Evolutionary conservation across 2,113 vertebrate genomes (phyloP).

Genomic region (Gavialis gangeticus): DNA sequence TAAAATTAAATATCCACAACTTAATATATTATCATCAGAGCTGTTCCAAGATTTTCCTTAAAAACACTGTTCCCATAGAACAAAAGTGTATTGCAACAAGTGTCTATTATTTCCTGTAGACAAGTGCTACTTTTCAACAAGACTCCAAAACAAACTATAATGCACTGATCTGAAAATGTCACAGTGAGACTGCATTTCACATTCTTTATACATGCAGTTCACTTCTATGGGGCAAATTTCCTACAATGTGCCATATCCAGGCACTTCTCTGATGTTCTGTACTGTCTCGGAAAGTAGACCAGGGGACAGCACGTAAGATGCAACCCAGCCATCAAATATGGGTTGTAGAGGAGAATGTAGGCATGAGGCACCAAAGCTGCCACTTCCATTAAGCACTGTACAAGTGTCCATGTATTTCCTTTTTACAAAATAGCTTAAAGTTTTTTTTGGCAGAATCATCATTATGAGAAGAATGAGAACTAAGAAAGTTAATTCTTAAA

Average conservation of each 20-base stretch:
- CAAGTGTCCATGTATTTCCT: background rate
- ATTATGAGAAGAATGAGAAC: background rate
- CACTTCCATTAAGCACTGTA: background rate
- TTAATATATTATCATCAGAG: accelerated
- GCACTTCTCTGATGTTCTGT: accelerated
- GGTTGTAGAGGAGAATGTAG: background rate
- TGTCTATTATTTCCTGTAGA: background rate
- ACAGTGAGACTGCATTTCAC: background rate
- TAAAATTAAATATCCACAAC: background rate
- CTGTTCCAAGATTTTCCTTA: background rate
- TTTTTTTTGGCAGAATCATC: background rate
- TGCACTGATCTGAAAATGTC: background rate
- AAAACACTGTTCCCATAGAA: background rate
- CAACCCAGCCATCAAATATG: background rate
- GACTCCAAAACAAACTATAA: background rate
- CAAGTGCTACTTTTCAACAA: background rate
- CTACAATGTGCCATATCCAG: accelerated
- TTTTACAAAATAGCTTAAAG: background rate
- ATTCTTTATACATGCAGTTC: background rate
- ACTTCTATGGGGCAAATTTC: no score
- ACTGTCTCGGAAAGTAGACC: background rate
- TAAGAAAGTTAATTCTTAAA: background rate
- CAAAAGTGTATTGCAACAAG: background rate
- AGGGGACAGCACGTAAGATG: accelerated
- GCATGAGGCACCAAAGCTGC: background rate